These are phyloP conservation scores for Gymnocypris eckloni DNA, from an alignment of 2,797 vertebrate genomes.

Conservation along the genomic window DNA sequence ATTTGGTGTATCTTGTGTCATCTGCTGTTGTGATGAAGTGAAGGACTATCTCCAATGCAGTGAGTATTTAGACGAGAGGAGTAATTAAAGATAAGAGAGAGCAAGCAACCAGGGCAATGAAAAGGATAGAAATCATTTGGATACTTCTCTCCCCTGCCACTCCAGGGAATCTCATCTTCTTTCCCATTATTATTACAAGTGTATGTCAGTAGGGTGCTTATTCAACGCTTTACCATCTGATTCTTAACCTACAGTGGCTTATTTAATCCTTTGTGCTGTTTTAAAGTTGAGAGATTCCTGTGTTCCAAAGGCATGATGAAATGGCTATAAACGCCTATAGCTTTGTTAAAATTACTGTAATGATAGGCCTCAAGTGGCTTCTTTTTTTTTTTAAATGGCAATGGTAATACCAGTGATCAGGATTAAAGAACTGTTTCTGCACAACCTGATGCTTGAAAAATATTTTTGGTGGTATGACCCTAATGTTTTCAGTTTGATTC, in stretches of 20 bases:
- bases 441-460: neutral
- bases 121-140: conserved; percentile 23
- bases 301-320: neutral
- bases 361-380: neutral
- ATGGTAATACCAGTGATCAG: neutral
- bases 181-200: neutral
- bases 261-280: neutral
- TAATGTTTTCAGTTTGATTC: conserved; percentile 6
- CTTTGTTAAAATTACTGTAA: conserved; percentile 1
- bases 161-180: conserved; percentile 28
- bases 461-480: neutral
- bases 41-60: conserved; percentile 16
- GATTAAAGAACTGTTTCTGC: neutral
- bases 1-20: conserved; percentile 28
- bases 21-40: conserved; percentile 19
- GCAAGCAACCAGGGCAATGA: conserved; percentile 6
- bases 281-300: neutral
- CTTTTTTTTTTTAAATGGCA: neutral
- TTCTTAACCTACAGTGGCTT: conserved; percentile 18
- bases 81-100: conserved; percentile 46
- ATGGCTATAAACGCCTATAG: neutral
- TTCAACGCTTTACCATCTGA: neutral
- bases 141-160: conserved; percentile 18
- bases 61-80: conserved; percentile 24
- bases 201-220: conserved; percentile 20